These are phyloP conservation scores for Ruditapes philippinarum DNA, from an alignment of 1,140 invertebrate species.

Conservation along the genomic window DNA sequence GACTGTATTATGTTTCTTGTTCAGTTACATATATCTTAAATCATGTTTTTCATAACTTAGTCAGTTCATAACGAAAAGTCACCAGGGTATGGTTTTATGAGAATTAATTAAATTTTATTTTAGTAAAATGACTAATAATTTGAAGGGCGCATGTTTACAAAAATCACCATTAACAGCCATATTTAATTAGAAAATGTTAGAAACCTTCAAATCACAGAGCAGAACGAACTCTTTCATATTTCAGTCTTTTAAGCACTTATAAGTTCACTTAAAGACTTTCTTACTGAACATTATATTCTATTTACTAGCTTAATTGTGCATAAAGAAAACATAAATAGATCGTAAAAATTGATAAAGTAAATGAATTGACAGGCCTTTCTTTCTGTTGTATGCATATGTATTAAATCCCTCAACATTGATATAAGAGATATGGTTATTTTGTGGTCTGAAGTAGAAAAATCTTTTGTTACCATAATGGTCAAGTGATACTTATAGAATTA, in stretches of 20 bases:
- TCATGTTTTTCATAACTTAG: too few species aligned
- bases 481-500: neutral
- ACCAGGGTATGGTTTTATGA: too few species aligned
- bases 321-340: neutral
- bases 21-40: too few species aligned
- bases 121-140: too few species aligned
- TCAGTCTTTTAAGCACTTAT: neutral
- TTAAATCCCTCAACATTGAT: neutral
- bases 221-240: too few species aligned
- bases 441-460: neutral
- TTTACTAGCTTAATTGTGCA: neutral
- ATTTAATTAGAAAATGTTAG: neutral
- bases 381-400: neutral
- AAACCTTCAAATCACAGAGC: neutral
- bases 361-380: neutral
- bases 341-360: neutral
- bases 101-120: too few species aligned
- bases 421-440: neutral
- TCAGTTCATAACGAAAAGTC: too few species aligned
- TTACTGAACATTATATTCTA: too few species aligned
- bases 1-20: too few species aligned
- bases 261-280: too few species aligned
- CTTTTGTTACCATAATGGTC: neutral
- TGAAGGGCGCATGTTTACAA: too few species aligned
- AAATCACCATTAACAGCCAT: neutral